Evolutionary conservation across 2,113 vertebrate species (phyloP), one percentile per base, ranked within the genome.

Genomic region (Pongo abelii): DNA sequence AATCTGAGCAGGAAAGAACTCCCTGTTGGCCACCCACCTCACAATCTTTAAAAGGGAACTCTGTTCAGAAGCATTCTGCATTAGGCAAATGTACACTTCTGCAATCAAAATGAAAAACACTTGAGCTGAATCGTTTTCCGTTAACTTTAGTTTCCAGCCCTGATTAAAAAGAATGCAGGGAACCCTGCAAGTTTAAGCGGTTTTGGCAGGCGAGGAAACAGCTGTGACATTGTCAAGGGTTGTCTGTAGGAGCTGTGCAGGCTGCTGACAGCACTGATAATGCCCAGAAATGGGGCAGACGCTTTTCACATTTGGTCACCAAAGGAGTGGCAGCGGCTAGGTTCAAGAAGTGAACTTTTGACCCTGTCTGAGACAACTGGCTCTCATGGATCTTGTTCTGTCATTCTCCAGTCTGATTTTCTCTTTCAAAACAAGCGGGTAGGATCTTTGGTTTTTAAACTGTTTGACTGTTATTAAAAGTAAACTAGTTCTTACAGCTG

Each of bases 21-120:
- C 90, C 46, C 90, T 75, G 57, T 72, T 55, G 94, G 84, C 90
- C 96, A 90, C 94, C 92, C 90, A 96, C 75, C 70, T 95, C 75
- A 75, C 61, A 72, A 40, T 23, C 70, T 87, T 80, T 87, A 38
- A 87, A 69, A 81, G 61, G 78, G 40, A 75, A 57, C 78, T 72
- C 83, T 80, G 90, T 87, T 70, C 84, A 52, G 61, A 75, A 84
- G 75, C 67, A 22, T 84, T 94, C 67, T 43, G 17, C 64, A 7
- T 67, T 35, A 75, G 85, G 40, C 79, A 70, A 84, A 89, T 75
- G 75, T 70, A 70, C 83, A 87, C 38, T 89, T 80, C 96, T 75
- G 61, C 59, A 55, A 67, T 94, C 69, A 64, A 52, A 84, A 89
- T 43, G 74, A 67, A 84, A 92, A 97, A 79, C 83, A 35, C 85